Conservation (phyloP, 2,113 vertebrate genomes). For the Ifrita kowaldi region DNA sequence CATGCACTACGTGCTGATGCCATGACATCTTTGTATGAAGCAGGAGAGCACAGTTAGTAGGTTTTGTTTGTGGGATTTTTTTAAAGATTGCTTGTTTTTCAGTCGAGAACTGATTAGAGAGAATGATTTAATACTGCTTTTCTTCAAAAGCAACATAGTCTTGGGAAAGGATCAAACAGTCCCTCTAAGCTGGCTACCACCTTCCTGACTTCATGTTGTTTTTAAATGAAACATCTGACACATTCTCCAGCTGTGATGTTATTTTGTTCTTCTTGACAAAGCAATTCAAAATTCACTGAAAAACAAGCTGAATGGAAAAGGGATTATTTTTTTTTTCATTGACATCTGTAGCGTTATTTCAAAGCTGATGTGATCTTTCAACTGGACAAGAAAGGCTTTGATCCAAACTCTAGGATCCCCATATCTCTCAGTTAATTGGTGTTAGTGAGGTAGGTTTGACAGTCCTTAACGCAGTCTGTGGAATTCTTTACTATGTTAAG, state of each 20-base stretch:
- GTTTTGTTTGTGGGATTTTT: neutral
- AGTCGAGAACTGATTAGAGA: neutral
- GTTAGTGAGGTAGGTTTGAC: conserved; percentile 58
- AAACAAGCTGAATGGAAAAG: conserved; percentile 11
- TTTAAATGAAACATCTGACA: conserved; percentile 59
- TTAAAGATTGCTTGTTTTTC: conserved; percentile 14
- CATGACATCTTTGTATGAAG: neutral
- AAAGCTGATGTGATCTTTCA: conserved; percentile 48
- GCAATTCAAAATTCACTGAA: conserved; percentile 40
- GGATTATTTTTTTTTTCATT: neutral
- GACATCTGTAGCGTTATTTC: conserved; percentile 61
- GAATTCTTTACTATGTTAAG: conserved; percentile 29
- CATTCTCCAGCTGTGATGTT: conserved; percentile 14
- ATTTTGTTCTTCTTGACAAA: conserved; percentile 53
- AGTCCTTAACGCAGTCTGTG: neutral
- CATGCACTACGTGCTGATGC: neutral
- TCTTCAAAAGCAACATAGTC: conserved; percentile 30
- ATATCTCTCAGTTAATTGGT: conserved; percentile 56
- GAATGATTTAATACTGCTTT: conserved; percentile 44
- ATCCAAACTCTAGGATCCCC: conserved; percentile 29
- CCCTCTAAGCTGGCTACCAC: conserved; percentile 21
- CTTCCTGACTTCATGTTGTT: conserved; percentile 38
- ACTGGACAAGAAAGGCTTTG: conserved; percentile 59
- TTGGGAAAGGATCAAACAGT: conserved; percentile 54
- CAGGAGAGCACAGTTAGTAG: neutral